A percentile compares a stretch with the other conserved stretches of the same genome.
Evolutionary conservation across 1,140 invertebrate species (phyloP).

Genomic region (Drosophila nebulosa): DNA sequence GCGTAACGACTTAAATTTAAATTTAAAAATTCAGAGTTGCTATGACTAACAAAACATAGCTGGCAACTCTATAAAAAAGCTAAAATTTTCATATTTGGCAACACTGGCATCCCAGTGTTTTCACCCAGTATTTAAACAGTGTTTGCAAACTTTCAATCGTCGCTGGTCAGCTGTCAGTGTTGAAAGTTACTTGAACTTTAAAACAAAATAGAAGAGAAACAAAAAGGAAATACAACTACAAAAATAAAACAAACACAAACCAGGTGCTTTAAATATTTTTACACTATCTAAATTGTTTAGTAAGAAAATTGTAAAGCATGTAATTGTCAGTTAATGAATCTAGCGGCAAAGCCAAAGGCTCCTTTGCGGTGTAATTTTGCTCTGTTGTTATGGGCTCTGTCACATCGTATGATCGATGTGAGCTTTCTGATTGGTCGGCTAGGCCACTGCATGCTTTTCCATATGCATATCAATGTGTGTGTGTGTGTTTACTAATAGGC

Average conservation of each 20-base stretch:
- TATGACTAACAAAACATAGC: too few species aligned
- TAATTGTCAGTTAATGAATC: not conserved
- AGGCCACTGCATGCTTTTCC: conserved; percentile 44
- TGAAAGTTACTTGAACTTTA: not conserved
- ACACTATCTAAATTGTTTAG: not conserved
- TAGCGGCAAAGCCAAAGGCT: conserved; percentile 34
- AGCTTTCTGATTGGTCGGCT: conserved; percentile 61
- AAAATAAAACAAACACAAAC: not conserved
- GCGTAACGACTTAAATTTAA: not conserved
- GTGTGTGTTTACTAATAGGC: not conserved
- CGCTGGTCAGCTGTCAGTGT: not conserved
- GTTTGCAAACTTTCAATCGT: not conserved
- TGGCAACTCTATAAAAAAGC: too few species aligned
- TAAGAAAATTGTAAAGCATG: not conserved
- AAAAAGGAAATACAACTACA: not conserved
- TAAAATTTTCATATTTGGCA: too few species aligned
- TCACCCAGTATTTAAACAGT: not conserved
- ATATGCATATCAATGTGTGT: conserved; percentile 13
- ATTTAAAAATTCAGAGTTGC: too few species aligned
- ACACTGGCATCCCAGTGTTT: not conserved
- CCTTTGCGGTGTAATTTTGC: conserved; percentile 13
- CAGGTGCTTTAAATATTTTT: not conserved
- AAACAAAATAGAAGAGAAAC: not conserved
- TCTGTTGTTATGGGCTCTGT: conserved; percentile 1
- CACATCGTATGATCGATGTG: conserved; percentile 64